Percentiles rank a stretch among this genome's conserved stretches.
Evolutionary conservation across 2,888 invertebrate genomes (phyloP).

Genomic region (Onthophagus sagittarius): DNA sequence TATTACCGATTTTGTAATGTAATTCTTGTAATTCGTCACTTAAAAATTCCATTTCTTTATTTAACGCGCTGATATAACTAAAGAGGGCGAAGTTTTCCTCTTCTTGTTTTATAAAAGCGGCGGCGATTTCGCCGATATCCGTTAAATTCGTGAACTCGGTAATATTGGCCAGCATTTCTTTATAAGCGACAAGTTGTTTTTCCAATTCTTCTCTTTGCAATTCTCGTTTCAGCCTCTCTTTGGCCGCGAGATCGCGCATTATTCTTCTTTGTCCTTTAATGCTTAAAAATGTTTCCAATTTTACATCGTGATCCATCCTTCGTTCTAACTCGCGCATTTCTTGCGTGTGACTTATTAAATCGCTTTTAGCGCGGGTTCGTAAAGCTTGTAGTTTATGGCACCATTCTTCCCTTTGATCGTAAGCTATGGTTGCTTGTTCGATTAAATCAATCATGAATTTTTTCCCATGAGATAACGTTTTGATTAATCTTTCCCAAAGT

Average conservation of each 20-base stretch:
- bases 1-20: slow-evolving; percentile 59
- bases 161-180: slow-evolving; percentile 71
- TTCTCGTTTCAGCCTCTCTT: slow-evolving; percentile 66
- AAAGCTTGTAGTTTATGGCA: slow-evolving; percentile 75
- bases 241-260: slow-evolving; percentile 70
- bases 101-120: slow-evolving; percentile 77
- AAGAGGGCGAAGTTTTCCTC: slow-evolving; percentile 90
- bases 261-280: slow-evolving; percentile 77
- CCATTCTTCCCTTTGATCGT: slow-evolving; percentile 82
- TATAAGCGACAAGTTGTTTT: slow-evolving; percentile 68
- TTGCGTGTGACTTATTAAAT: slow-evolving; percentile 64
- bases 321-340: slow-evolving; percentile 87
- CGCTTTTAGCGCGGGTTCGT: slow-evolving; percentile 73
- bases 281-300: slow-evolving; percentile 78
- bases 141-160: slow-evolving; percentile 63
- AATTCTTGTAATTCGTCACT: slow-evolving; percentile 65
- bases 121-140: slow-evolving; percentile 64
- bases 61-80: slow-evolving; percentile 85
- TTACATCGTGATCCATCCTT: slow-evolving; percentile 79
- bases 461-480: slow-evolving; percentile 73
- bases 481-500: slow-evolving; percentile 73
- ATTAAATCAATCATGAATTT: slow-evolving; percentile 80
- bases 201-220: slow-evolving; percentile 65
- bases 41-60: slow-evolving; percentile 73
- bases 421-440: slow-evolving; percentile 83